phyloP scores from a whole-genome alignment of 2,113 vertebrate genomes.

The Jacana jacana region DNA sequence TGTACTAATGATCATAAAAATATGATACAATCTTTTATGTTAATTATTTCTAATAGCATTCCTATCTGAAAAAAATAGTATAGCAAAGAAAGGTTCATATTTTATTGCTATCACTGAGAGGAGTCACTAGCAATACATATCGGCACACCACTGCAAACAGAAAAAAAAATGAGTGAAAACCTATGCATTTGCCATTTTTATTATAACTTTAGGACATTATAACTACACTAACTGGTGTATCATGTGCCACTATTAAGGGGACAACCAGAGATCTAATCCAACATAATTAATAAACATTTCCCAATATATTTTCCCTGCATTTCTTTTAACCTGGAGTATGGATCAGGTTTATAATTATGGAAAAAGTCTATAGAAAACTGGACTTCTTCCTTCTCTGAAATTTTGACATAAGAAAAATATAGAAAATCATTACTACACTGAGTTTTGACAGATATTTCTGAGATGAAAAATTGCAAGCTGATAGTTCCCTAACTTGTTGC shows the following conservation, averaged over 20 bases:
- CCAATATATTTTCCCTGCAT: background rate
- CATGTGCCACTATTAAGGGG: background rate
- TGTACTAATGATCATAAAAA: background rate
- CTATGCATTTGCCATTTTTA: background rate
- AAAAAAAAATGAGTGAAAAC: background rate
- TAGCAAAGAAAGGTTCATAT: background rate
- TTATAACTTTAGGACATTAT: background rate
- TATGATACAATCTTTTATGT: background rate
- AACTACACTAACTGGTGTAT: background rate
- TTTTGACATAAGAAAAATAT: background rate
- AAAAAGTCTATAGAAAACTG: background rate
- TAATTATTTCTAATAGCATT: background rate
- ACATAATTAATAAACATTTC: background rate
- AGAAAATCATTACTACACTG: background rate
- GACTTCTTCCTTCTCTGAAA: background rate
- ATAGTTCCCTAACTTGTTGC: conserved; percentile 7
- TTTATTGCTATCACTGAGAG: background rate
- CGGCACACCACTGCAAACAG: background rate
- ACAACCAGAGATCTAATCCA: background rate
- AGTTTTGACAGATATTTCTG: background rate
- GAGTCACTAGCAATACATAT: background rate
- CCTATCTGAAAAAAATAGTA: background rate
- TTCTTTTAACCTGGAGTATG: background rate
- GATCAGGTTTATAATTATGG: background rate
- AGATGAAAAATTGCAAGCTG: background rate